These are phyloP conservation scores for Nothobranchius kuhntae DNA, from an alignment of 2,113 vertebrate genomes.

Conservation along the genomic window DNA sequence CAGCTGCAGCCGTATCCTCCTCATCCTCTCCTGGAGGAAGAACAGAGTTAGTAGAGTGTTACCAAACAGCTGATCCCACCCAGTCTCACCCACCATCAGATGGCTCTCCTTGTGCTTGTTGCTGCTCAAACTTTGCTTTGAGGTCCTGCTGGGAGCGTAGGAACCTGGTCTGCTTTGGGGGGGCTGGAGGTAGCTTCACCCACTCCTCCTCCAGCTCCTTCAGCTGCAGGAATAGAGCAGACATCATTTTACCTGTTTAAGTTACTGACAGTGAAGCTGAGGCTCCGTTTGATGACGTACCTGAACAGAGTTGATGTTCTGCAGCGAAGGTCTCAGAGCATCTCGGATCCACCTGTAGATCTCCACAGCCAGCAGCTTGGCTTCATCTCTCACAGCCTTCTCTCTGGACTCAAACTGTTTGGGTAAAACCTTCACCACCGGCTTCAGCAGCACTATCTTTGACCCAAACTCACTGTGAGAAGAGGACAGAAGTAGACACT, in stretches of 20 bases:
- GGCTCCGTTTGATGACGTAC: conserved; percentile 60
- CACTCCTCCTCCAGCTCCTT: conserved; percentile 99
- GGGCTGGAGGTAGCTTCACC: conserved; percentile 87
- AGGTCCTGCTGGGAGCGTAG: conserved; percentile 97
- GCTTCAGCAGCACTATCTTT: conserved; percentile 95
- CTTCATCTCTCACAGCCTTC: conserved; percentile 96
- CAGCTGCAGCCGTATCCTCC: conserved; percentile 78
- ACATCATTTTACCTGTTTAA: not conserved
- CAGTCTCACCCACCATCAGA: conserved; percentile 81
- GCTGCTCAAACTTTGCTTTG: conserved; percentile 94
- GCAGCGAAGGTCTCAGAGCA: conserved; percentile 89
- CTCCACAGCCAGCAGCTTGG: conserved; percentile 92
- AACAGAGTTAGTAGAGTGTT: not conserved
- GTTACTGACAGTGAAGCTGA: not conserved
- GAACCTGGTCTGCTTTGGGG: conserved; percentile 90
- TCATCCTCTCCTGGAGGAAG: conserved; percentile 82
- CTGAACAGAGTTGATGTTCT: conserved; percentile 96
- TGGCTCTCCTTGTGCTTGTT: conserved; percentile 86
- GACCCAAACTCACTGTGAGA: conserved; percentile 93
- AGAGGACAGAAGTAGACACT: not conserved
- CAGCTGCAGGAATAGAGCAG: conserved; percentile 75
- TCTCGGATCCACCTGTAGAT: conserved; percentile 97
- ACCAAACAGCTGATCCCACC: not conserved
- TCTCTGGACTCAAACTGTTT: conserved; percentile 99
- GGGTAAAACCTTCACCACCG: conserved; percentile 94